These are phyloP conservation scores for Aurelia sp. DNA, from an alignment of 30 jellyfish, hydroid and myxozoan genomes.

Conservation along the genomic window DNA sequence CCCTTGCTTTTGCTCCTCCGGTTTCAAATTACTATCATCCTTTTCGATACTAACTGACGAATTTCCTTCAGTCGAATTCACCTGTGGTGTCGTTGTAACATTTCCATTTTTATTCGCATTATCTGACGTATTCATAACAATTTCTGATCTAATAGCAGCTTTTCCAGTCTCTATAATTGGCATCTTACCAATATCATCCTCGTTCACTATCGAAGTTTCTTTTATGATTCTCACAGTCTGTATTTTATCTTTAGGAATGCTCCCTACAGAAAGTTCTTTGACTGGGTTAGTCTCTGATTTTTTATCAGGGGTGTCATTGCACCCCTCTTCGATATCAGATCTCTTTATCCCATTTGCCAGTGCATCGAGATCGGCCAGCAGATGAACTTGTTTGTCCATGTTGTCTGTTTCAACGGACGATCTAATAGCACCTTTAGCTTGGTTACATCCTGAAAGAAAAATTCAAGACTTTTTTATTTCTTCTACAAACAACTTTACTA, in stretches of 20 bases:
- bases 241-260: conserved; percentile 14
- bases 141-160: conserved; percentile 59
- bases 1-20: not conserved
- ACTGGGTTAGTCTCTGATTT: conserved; percentile 12
- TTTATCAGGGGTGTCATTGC: conserved; percentile 46
- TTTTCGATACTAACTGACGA: not conserved
- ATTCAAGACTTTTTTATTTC: no score
- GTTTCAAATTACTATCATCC: not conserved
- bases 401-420: conserved; percentile 37
- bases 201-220: conserved; percentile 44
- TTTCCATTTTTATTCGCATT: not conserved
- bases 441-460: conserved; percentile 53
- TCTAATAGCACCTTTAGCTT: conserved; percentile 57
- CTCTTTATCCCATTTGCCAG: conserved; percentile 70
- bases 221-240: conserved; percentile 3
- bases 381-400: conserved; percentile 39
- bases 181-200: conserved; percentile 36
- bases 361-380: conserved; percentile 76
- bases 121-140: conserved; percentile 9
- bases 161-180: conserved; percentile 61
- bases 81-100: conserved; percentile 4
- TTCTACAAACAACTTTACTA: no score
- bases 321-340: conserved; percentile 47
- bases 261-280: conserved; percentile 19
- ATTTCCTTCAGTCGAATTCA: not conserved